Base-by-base conservation (phyloP, 2,113 vertebrate species). In the Phalacrocorax brasilianus region DNA sequence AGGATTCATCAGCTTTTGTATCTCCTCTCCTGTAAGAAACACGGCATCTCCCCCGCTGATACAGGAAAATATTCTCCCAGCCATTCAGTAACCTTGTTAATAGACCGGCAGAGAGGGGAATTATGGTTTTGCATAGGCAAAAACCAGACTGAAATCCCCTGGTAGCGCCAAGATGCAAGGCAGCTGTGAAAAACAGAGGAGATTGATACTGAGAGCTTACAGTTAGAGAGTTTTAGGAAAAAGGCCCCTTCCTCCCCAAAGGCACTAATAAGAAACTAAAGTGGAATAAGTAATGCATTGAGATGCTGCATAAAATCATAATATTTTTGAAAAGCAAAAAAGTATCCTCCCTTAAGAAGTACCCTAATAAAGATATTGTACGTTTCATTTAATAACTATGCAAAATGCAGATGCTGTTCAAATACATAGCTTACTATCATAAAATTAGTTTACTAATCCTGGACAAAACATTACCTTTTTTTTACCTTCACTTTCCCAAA, bases 301-400 rank as follows among this genome's bases (percentile, higher is more conserved):
- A 91, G 56, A 88, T 77, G 89, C 74, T 80, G 63, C 35, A 87
- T 70, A 79, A 89, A 93, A 89, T 92, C 83, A 91, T 68, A 85
- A 84, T 92, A 91, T 95, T 97, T 95, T 63, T 73, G 23, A 93
- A 95, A 91, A 92, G 77, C 56, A 44, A 76, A 90, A 90, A 44
- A 26, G 67, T 88, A 50, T 66, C 65, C 44, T 65, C 65, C 40
- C 95, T 85, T 53, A 82, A 73, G 70, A 32, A n/a, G n/a, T 79
- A 42, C 14, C 92, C 30, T 33, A n/a, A 88, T 67, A 84, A 88
- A 76, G 33, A 88, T 27, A 87, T 2, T 38, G n/a, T 40, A 52
- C 8, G 30, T 88, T 73, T 87, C 28, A 65, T 89, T 95, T 83
- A 66, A 59, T 47, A 95, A 73, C 65, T 50, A 94, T 4, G 33